Conservation (phyloP, 2,888 invertebrate species). For the Pseudococcus longispinus region DNA sequence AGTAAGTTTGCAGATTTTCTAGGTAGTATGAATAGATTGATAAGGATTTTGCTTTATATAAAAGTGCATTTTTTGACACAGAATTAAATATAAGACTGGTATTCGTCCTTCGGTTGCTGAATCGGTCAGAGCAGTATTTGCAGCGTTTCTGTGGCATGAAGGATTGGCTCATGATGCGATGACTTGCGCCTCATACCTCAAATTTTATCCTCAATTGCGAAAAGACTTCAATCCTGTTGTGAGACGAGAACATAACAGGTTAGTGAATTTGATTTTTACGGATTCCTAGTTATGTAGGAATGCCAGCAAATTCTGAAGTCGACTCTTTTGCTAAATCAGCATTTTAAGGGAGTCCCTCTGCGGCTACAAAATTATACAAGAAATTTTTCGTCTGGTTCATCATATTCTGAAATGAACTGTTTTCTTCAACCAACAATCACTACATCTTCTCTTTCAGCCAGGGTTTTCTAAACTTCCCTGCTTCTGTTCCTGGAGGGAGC, state of each 20-base stretch:
- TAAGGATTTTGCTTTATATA: neutral
- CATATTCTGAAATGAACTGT: no score
- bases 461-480: no score
- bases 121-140: conserved; percentile 91
- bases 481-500: no score
- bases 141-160: conserved; percentile 96
- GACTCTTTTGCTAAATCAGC: no score
- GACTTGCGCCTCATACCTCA: conserved; percentile 95
- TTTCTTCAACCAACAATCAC: no score
- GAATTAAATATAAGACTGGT: conserved; percentile 51
- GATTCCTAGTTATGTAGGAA: no score
- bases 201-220: conserved; percentile 87
- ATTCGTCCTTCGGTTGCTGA: conserved; percentile 91
- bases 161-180: conserved; percentile 97
- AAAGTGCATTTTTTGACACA: neutral
- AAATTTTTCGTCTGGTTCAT: no score
- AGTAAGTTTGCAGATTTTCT: neutral
- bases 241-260: conserved; percentile 66
- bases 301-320: no score
- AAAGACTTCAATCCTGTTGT: conserved; percentile 80
- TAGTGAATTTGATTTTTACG: conserved; percentile 40
- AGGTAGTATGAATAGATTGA: no score
- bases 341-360: no score
- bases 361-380: no score
- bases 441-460: no score